Evolutionary conservation across 2,888 invertebrate genomes (phyloP), one percentile per base, ranked within the genome.

Genomic region (Mythimna albipuncta): DNA sequence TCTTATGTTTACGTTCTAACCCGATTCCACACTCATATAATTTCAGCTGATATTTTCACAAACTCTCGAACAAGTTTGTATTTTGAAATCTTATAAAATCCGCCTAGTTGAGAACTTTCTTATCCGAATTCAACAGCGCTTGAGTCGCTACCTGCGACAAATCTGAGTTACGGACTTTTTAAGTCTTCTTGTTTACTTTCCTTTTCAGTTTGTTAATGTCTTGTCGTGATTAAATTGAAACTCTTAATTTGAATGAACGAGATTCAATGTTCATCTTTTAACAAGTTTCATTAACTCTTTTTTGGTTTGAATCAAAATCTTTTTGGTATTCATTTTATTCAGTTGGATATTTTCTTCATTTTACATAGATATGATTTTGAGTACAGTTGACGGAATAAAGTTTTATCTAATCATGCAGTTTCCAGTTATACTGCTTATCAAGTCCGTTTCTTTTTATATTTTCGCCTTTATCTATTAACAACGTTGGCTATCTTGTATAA

Each of bases 101-200:
- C 87, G 82, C 87, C 86, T 88, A 89, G 88, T 89, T 88, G 77
- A 70, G 83, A 91, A 93, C 85, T 92, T 91, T 87, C 89, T 92
- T 93, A 94, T 93, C 93, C 89, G 80, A 85, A 87, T 83, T 88
- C 79, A 85, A 85, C 93, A 93, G 91, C 88, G 82, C 87, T 83
- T 73, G 77, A 87, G 84, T 87, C 83, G 79, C 72, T 86, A 89
- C 89, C 89, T 89, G 88, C 88, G 89, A 91, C 89, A 90, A 90
- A 90, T 89, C 87, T 85, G 86, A 89, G 86, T 90, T 89, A 89
- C 77, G 87, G 90, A 90, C 86, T 91, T 90, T 91, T 88, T 88
- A 90, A 89, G 87, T 78, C 87, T 82, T 84, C 86, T 89, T 89
- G 89, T 89, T 90, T 89, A 86, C 86, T 87, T 87, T 84, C 82